These are phyloP conservation scores for Campodea augens DNA, from an alignment of 1,140 invertebrate genomes.

Conservation along the genomic window DNA sequence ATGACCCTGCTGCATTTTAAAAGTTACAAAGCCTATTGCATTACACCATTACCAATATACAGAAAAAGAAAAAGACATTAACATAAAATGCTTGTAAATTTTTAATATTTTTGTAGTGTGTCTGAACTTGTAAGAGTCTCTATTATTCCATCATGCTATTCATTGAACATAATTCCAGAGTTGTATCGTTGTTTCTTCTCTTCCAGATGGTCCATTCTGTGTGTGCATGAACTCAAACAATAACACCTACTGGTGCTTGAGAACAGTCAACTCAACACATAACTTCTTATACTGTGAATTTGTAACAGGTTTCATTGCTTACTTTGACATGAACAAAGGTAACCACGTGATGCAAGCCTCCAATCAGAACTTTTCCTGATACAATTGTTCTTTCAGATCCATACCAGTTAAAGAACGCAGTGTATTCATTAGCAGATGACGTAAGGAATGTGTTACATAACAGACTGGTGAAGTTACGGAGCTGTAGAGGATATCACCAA, in stretches of 20 bases:
- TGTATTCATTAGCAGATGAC: constrained; percentile 39
- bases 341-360: background rate
- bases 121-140: too few relatives aligned
- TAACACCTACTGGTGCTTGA: constrained; percentile 90
- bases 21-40: too few relatives aligned
- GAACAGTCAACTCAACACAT: constrained; percentile 87
- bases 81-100: too few relatives aligned
- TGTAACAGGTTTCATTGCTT: constrained; percentile 83
- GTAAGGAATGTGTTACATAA: constrained; percentile 55
- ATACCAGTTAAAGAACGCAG: constrained; percentile 63
- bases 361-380: background rate
- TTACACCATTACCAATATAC: too few relatives aligned
- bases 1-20: too few relatives aligned
- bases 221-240: constrained; percentile 99
- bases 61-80: too few relatives aligned
- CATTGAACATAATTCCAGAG: background rate
- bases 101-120: too few relatives aligned
- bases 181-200: constrained; percentile 18
- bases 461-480: constrained; percentile 46
- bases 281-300: constrained; percentile 97
- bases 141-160: background rate
- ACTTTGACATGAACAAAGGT: constrained; percentile 75
- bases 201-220: constrained; percentile 73
- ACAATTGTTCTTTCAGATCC: constrained; percentile 38
- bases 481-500: constrained; percentile 47